Percentiles rank a stretch among this genome's conserved stretches.
Evolutionary conservation across 2,888 invertebrate genomes (phyloP).

Genomic region (Congeria kusceri): DNA sequence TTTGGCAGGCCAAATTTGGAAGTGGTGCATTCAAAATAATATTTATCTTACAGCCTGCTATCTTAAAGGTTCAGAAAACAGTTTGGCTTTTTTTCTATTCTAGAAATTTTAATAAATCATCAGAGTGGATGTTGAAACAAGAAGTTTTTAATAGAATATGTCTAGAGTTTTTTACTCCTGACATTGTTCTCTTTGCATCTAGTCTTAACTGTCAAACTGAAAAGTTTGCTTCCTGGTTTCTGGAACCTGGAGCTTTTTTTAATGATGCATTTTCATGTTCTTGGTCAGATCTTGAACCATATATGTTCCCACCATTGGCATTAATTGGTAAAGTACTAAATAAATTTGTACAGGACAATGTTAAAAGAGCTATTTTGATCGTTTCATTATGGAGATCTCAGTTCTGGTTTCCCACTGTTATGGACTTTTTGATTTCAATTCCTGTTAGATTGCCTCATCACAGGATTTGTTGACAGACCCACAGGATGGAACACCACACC

Average conservation of each 20-base stretch:
- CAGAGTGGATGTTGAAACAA: slow-evolving; percentile 14
- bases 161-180: background rate
- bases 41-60: background rate
- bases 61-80: no score
- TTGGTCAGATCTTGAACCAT: slow-evolving; percentile 13
- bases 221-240: slow-evolving; percentile 7
- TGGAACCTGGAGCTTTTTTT: slow-evolving; percentile 3
- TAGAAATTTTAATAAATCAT: slow-evolving; percentile 4
- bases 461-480: slow-evolving; percentile 13
- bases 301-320: slow-evolving; percentile 49
- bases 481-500: slow-evolving; percentile 2
- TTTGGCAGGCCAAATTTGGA: background rate
- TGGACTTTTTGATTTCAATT: slow-evolving; percentile 27
- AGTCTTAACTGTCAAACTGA: background rate
- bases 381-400: slow-evolving; percentile 41
- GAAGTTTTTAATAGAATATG: slow-evolving; percentile 5
- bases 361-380: slow-evolving; percentile 28
- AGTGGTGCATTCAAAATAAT: slow-evolving; percentile 2
- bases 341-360: slow-evolving; percentile 40
- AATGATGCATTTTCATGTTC: background rate
- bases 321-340: slow-evolving; percentile 34
- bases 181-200: slow-evolving; percentile 8
- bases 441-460: slow-evolving; percentile 31
- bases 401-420: slow-evolving; percentile 43
- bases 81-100: background rate